Base-by-base conservation (phyloP, 2,797 vertebrate genomes). In the Jordanella pulchra region DNA sequence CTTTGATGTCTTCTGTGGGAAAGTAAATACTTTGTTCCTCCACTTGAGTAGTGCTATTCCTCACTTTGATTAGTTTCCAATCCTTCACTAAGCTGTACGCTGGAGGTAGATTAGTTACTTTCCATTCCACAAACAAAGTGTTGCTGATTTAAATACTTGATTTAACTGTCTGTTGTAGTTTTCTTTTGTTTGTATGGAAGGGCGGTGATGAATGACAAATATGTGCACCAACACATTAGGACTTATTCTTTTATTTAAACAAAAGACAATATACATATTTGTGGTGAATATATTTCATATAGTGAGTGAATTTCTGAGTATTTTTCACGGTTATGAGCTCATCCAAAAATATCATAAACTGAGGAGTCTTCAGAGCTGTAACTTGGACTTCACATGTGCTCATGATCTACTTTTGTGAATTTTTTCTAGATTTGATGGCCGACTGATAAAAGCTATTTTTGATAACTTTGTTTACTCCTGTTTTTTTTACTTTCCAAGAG, bases 21-120 rank as follows among this genome's bases (percentile, higher is more conserved):
- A 58, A 71, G 58, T 18, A 67, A 78, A 75, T 32, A 68, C 77
- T 84, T 87, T 77, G 79, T 86, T 82, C 30, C 69, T 68, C 58
- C 61, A 44, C 69, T 64, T 70, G 76, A 84, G 81, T 60, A 71
- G 73, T 71, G 58, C 44, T 63, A 79, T 90, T 86, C 71, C 78
- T 84, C 84, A 77, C 74, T 81, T 79, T 88, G 83, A 90, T 89
- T 87, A 81, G 72, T 89, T 90, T 89, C 76, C 82, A 81, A 76
- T 84, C 79, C 69, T 85, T 76, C 81, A 83, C 80, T 80, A 81
- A 83, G 77, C n/a, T 74, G 77, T 51, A 73, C 69, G 72, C 76
- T 25, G 56, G 80, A 89, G 89, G 84, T 80, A 80, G 79, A 89
- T 91, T 90, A 85, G 80, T 85, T 80, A 45, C 68, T 84, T 88